Evolutionary conservation across 2,113 vertebrate species (phyloP).

Genomic region (Rhinogobius similis): DNA sequence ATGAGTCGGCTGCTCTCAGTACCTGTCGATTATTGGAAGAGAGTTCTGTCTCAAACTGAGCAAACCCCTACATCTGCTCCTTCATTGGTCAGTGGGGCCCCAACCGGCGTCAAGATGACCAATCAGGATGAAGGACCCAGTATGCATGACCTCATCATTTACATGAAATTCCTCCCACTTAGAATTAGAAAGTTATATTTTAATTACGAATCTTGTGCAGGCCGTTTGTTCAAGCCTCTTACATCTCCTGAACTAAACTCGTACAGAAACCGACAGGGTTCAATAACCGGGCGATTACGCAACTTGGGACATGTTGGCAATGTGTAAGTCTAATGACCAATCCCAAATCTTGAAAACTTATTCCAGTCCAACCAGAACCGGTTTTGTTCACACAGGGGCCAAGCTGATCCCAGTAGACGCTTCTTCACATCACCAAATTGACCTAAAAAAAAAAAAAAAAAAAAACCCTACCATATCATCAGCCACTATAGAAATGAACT

Average conservation of each 20-base stretch:
- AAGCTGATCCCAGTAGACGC: constrained; percentile 44
- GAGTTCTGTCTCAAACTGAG: constrained; percentile 46
- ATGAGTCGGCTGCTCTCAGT: constrained; percentile 76
- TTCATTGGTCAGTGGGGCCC: not conserved
- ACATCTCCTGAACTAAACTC: constrained; percentile 70
- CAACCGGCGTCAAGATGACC: constrained; percentile 33
- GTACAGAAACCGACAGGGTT: constrained; percentile 41
- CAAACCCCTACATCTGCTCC: constrained; percentile 1
- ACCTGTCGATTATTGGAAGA: constrained; percentile 78
- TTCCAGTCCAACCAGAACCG: not conserved
- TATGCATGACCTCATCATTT: constrained; percentile 20
- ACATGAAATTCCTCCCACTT: too few relatives aligned
- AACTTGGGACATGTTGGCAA: constrained; percentile 34
- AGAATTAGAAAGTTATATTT: not conserved
- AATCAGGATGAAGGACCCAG: constrained; percentile 37
- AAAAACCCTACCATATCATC: not conserved
- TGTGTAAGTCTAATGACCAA: constrained; percentile 66
- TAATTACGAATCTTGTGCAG: constrained; percentile 38
- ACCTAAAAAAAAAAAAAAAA: constrained; percentile 13
- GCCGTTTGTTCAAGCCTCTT: constrained; percentile 66
- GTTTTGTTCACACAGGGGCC: constrained; percentile 47
- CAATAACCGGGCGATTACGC: constrained; percentile 62
- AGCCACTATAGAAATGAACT: not conserved
- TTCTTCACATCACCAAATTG: constrained; percentile 77
- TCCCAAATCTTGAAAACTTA: not conserved